Conservation (phyloP, 2,888 invertebrate species). For the Linyphia triangularis region DNA sequence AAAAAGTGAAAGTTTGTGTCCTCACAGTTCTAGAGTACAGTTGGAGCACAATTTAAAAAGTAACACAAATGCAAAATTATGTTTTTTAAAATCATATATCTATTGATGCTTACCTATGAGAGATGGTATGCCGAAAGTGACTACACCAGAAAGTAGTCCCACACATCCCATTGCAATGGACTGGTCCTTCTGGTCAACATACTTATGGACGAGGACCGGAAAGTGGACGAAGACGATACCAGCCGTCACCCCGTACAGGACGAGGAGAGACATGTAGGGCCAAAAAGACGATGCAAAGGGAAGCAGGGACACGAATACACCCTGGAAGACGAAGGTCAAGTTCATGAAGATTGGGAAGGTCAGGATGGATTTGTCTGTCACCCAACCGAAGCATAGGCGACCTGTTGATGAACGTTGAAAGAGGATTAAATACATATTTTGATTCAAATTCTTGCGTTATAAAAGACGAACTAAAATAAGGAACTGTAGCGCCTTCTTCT, state of each 20-base stretch:
- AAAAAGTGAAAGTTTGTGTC: no score
- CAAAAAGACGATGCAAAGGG: conserved; percentile 3
- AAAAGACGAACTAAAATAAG: no score
- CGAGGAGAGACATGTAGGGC: not conserved
- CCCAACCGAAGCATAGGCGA: conserved; percentile 66
- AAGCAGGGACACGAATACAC: conserved; percentile 5
- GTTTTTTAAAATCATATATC: not conserved
- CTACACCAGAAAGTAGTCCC: conserved; percentile 32
- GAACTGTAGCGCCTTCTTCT: not conserved
- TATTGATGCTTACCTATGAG: conserved; percentile 43
- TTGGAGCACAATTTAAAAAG: no score
- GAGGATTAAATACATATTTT: no score
- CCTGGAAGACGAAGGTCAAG: conserved; percentile 36
- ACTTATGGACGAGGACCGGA: conserved; percentile 52
- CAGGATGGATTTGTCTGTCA: conserved; percentile 44
- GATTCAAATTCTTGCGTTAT: no score
- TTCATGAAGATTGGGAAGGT: conserved; percentile 53
- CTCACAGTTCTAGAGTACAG: no score
- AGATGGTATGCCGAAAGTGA: conserved; percentile 45
- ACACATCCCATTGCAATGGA: conserved; percentile 45
- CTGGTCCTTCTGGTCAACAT: conserved; percentile 43
- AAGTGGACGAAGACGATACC: conserved; percentile 46
- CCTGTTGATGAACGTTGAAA: no score
- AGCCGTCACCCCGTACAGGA: conserved; percentile 39
- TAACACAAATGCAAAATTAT: not conserved